Evolutionary conservation across 2,113 vertebrate genomes (phyloP).

Genomic region (Scomber scombrus): DNA sequence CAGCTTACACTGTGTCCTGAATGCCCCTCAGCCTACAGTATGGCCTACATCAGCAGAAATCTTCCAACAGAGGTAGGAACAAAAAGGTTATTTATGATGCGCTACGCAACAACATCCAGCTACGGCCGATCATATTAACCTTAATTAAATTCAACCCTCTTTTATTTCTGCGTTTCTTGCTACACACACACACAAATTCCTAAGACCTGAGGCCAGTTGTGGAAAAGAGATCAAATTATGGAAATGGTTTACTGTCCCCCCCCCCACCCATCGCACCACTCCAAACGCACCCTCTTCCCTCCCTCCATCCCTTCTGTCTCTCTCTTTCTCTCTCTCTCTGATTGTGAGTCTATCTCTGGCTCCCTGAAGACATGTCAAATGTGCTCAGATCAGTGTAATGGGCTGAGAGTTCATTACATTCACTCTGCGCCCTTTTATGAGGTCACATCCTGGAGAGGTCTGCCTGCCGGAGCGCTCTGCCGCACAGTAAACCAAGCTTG

Average conservation of each 20-base stretch:
- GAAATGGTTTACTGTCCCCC: slow-evolving; percentile 54
- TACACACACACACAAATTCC: background rate
- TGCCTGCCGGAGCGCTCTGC: slow-evolving; percentile 65
- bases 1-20: slow-evolving; percentile 6
- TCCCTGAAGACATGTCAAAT: slow-evolving; percentile 82
- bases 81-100: slow-evolving; percentile 51
- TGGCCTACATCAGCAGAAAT: slow-evolving; percentile 38
- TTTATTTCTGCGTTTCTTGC: slow-evolving; percentile 32
- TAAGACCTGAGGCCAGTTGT: slow-evolving; percentile 45
- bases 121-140: slow-evolving; percentile 51
- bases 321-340: slow-evolving; percentile 33
- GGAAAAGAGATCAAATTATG: slow-evolving; percentile 70
- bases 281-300: background rate
- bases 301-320: slow-evolving; percentile 30
- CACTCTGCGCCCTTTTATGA: slow-evolving; percentile 82
- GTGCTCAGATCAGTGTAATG: slow-evolving; percentile 81
- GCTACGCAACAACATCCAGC: slow-evolving; percentile 40
- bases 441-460: slow-evolving; percentile 82
- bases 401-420: slow-evolving; percentile 83
- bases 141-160: slow-evolving; percentile 62
- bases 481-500: slow-evolving; percentile 76
- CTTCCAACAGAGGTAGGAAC: slow-evolving; percentile 13
- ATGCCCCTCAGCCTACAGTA: slow-evolving; percentile 9
- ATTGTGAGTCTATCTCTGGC: slow-evolving; percentile 59
- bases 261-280: slow-evolving; percentile 1